These are phyloP conservation scores for Rhinoraja longicauda DNA, from an alignment of 2,797 vertebrate genomes.

Conservation along the genomic window DNA sequence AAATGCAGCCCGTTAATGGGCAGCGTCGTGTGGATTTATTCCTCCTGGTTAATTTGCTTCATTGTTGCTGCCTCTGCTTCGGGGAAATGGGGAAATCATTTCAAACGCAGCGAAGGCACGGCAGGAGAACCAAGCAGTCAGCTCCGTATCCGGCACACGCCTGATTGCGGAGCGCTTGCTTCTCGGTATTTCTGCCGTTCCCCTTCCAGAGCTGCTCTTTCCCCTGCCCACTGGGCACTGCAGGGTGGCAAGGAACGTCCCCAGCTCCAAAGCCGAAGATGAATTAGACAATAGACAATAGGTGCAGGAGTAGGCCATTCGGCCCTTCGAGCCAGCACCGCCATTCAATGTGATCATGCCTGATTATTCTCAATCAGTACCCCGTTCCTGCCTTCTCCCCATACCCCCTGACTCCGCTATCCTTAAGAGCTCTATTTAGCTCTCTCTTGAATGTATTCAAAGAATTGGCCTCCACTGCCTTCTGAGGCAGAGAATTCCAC, in stretches of 20 bases:
- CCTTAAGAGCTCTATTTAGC: no score
- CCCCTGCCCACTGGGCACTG: constrained; percentile 63
- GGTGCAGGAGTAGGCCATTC: no score
- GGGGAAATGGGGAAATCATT: constrained; percentile 45
- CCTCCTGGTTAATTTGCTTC: constrained; percentile 57
- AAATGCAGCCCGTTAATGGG: constrained; percentile 53
- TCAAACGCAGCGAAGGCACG: constrained; percentile 49
- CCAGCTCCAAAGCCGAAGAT: constrained; percentile 64
- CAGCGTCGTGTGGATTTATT: constrained; percentile 53
- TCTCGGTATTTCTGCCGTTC: constrained; percentile 62
- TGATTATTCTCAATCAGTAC: no score
- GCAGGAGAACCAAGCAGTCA: constrained; percentile 51
- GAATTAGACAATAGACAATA: no score
- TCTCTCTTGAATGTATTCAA: no score
- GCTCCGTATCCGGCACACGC: constrained; percentile 58
- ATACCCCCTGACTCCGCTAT: no score
- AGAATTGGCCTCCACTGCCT: no score
- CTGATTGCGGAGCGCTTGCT: constrained; percentile 57
- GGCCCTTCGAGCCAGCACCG: no score
- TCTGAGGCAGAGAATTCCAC: no score
- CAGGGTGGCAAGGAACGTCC: constrained; percentile 69
- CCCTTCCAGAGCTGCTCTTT: constrained; percentile 68
- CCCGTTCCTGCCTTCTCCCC: no score
- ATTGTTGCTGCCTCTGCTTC: constrained; percentile 51
- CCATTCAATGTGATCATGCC: no score